Percentiles rank a stretch among this genome's conserved stretches.
These are phyloP conservation scores for Brachyptera risi DNA, from an alignment of 2,888 invertebrate species.

Conservation along the genomic window DNA sequence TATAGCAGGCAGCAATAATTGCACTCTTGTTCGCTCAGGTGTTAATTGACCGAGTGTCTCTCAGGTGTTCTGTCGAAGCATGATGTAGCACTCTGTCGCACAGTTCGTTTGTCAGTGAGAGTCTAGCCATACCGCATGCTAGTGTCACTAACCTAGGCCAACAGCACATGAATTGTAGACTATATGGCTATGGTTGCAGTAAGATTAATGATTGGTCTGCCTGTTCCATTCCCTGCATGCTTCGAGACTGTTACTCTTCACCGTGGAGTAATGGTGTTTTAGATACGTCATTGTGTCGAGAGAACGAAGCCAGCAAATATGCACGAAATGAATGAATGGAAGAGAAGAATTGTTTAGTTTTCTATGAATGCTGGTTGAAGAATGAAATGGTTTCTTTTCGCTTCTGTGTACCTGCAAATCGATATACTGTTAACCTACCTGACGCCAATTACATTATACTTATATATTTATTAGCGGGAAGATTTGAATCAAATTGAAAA, in stretches of 20 bases:
- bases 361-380: too few species aligned
- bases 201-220: slow-evolving; percentile 18
- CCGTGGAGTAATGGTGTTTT: slow-evolving; percentile 7
- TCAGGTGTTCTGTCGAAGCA: background rate
- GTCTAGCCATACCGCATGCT: background rate
- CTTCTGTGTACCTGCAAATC: too few species aligned
- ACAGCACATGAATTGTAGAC: slow-evolving; percentile 7
- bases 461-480: too few species aligned
- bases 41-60: background rate
- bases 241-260: background rate
- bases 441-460: too few species aligned
- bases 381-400: too few species aligned
- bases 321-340: too few species aligned
- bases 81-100: slow-evolving; percentile 5
- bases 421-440: too few species aligned
- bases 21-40: background rate
- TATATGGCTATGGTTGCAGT: background rate
- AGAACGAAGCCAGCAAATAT: too few species aligned
- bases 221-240: too few species aligned
- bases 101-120: background rate
- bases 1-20: too few species aligned
- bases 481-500: background rate
- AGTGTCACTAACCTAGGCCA: slow-evolving; percentile 11
- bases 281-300: slow-evolving; percentile 3
- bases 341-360: too few species aligned